phyloP scores from a whole-genome alignment of 2,888 invertebrate genomes.

The Nipponacmea schrenckii region DNA sequence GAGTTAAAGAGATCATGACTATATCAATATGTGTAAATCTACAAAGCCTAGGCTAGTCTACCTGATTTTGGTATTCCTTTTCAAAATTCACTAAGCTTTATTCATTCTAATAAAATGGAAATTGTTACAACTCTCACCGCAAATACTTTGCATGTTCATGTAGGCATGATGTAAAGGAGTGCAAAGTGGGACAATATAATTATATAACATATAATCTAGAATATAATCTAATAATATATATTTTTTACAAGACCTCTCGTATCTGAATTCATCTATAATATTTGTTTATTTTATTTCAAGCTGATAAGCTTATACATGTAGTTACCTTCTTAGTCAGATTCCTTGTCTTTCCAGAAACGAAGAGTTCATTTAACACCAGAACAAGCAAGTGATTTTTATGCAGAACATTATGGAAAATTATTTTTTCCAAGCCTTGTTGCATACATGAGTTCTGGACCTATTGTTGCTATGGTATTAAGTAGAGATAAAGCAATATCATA shows the following conservation, averaged over 20 bases:
- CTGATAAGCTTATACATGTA: too few species aligned
- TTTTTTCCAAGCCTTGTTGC: slow-evolving; percentile 83
- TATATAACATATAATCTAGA: too few species aligned
- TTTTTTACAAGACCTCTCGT: too few species aligned
- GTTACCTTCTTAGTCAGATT: background rate
- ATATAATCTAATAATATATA: too few species aligned
- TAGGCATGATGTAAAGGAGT: too few species aligned
- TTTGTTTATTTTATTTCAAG: too few species aligned
- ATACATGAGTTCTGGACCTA: slow-evolving; percentile 81
- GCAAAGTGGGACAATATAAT: too few species aligned
- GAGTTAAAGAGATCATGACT: too few species aligned
- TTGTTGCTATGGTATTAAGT: slow-evolving; percentile 77
- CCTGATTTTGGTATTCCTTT: background rate
- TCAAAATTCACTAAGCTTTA: background rate
- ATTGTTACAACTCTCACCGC: background rate
- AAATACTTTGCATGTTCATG: too few species aligned
- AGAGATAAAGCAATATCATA: slow-evolving; percentile 78
- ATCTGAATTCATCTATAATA: too few species aligned
- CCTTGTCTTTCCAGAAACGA: slow-evolving; percentile 72
- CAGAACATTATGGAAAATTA: slow-evolving; percentile 78
- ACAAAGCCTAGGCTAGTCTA: too few species aligned
- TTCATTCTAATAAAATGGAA: background rate
- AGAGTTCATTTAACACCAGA: slow-evolving; percentile 82
- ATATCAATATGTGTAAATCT: too few species aligned
- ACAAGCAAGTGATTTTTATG: slow-evolving; percentile 86